Base-by-base conservation (phyloP, 2,797 vertebrate species). In the Gallinago stenura region DNA sequence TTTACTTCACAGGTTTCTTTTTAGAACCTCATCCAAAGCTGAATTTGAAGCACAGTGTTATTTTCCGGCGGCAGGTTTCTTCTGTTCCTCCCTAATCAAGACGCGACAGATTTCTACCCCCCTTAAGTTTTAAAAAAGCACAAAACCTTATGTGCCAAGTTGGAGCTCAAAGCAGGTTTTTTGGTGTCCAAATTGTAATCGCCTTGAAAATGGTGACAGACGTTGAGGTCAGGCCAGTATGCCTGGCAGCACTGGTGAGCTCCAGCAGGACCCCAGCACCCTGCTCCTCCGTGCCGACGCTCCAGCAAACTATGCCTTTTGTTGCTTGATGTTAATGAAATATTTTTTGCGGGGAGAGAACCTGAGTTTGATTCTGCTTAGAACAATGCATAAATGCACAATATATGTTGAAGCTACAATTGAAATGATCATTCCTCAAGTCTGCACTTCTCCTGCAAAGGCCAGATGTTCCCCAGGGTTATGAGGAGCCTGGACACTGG, bases 151-250 rank as follows among this genome's bases (percentile, higher is more conserved):
- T 93, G 97, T 98, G 98, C 98, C 98, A 98, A 98, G 83, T 97
- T 98, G 97, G 97, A 98, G 97, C 97, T 96, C 4, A 24, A 95
- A 97, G 97, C 97, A 96, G 90, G 93, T 97, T 95, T 93, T 96
- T 92, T 97, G 96, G 97, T 97, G 97, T 97, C 97, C 97, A 97
- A 97, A 84, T 98, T 20, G 7, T 96, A 97, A 92, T 97, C 7
- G 91, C 97, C 96, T 97, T 96, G 96, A 93, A 96, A 98, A 97
- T 78, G 97, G 97, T 97, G 98, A 98, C 97, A 98, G 98, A 98
- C 57, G 84, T 78, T 77, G 91, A 68, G 79, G 93, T 91, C 57
- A 57, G 79, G 58, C 71, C 10, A 10, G 79, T 70, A 53, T 16
- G 60, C 82, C 77, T 37, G 71, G 65, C 73, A 86, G 46, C 6